Percentiles rank a stretch among this genome's conserved stretches.
phyloP scores from a whole-genome alignment of 2,888 invertebrate genomes.

The Lasioglossum calceatum region DNA sequence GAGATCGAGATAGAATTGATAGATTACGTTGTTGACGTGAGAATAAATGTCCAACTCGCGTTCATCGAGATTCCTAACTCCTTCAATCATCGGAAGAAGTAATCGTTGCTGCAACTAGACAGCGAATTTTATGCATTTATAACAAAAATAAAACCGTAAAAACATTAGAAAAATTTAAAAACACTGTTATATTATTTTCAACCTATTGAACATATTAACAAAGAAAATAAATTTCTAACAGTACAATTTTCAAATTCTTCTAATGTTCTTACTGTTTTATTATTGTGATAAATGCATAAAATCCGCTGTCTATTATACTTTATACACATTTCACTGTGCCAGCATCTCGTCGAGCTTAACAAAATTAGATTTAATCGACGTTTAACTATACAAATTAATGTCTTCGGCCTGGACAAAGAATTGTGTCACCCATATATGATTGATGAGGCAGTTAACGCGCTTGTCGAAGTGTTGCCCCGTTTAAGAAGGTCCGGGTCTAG shows the following conservation, averaged over 20 bases:
- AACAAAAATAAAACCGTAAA: no score
- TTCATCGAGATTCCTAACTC: slow-evolving; percentile 2
- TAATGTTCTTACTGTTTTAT: no score
- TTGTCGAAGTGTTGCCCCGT: slow-evolving; percentile 3
- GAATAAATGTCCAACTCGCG: not conserved
- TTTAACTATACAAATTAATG: not conserved
- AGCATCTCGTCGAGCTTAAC: not conserved
- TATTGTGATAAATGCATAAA: no score
- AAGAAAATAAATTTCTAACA: no score
- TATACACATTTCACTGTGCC: not conserved
- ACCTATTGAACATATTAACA: no score
- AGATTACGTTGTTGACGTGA: not conserved
- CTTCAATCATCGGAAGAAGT: not conserved
- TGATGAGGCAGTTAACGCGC: not conserved
- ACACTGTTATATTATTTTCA: no score
- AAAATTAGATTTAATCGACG: not conserved
- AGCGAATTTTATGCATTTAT: no score
- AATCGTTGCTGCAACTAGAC: no score
- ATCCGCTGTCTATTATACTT: no score
- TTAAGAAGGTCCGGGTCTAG: slow-evolving; percentile 15
- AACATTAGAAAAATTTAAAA: no score
- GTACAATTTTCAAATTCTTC: no score
- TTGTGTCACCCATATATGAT: not conserved
- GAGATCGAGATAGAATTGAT: not conserved
- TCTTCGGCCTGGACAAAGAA: not conserved